phyloP scores from a whole-genome alignment of 1,140 invertebrate genomes.

The Zaprionus gabonicus region DNA sequence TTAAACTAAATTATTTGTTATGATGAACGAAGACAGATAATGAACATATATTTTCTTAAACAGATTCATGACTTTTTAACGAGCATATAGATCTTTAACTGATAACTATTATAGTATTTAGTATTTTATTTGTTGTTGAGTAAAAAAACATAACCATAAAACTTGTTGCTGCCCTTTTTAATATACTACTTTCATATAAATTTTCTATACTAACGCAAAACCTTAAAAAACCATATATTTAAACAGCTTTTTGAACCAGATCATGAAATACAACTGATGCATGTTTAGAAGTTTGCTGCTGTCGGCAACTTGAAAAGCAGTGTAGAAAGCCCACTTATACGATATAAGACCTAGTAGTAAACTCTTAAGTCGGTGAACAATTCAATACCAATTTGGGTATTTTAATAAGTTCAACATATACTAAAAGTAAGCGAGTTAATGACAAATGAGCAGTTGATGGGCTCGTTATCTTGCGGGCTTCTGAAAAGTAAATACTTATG shows the following conservation, averaged over 20 bases:
- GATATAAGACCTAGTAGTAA: slow-evolving; percentile 1
- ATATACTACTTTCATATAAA: not conserved
- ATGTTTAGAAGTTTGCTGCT: slow-evolving; percentile 1
- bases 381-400: slow-evolving; percentile 66
- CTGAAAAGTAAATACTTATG: not conserved
- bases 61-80: too few relatives aligned
- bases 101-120: too few relatives aligned
- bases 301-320: slow-evolving; percentile 12
- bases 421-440: slow-evolving; percentile 36
- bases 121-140: too few relatives aligned
- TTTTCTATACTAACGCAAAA: not conserved
- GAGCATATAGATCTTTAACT: too few relatives aligned
- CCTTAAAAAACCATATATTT: slow-evolving; percentile 9
- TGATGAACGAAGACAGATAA: too few relatives aligned
- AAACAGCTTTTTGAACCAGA: slow-evolving; percentile 25
- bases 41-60: too few relatives aligned
- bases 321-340: not conserved
- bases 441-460: slow-evolving; percentile 41
- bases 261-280: not conserved
- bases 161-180: not conserved
- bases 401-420: slow-evolving; percentile 44
- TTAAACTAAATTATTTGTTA: too few relatives aligned
- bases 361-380: slow-evolving; percentile 25
- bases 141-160: too few relatives aligned
- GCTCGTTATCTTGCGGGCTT: slow-evolving; percentile 27